Evolutionary conservation across 2,888 invertebrate genomes (phyloP).

Genomic region (Halocaridina rubra): DNA sequence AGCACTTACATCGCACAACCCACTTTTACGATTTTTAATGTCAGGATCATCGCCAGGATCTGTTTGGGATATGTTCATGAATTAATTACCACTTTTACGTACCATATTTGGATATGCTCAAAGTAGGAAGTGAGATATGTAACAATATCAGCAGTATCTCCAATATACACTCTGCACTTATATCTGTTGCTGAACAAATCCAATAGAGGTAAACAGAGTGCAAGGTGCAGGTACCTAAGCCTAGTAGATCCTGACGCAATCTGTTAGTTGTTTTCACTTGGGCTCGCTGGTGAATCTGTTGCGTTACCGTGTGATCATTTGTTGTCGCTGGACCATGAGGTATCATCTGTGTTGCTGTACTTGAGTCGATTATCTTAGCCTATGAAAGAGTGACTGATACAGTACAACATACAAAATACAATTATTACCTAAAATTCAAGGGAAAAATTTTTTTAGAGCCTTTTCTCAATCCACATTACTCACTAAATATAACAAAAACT

Average conservation of each 20-base stretch:
- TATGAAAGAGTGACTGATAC: neutral
- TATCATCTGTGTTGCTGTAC: neutral
- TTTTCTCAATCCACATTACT: too few species aligned
- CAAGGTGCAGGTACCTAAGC: too few species aligned
- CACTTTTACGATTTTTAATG: neutral
- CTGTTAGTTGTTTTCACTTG: constrained; percentile 35
- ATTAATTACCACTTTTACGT: neutral
- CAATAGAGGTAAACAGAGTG: too few species aligned
- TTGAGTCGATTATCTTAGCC: neutral
- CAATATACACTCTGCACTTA: neutral
- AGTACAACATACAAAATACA: neutral
- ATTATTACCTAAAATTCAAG: neutral
- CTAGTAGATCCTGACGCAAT: constrained; percentile 43
- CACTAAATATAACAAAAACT: neutral
- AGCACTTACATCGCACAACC: neutral
- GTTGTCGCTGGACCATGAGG: constrained; percentile 57
- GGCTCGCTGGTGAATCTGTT: constrained; percentile 22
- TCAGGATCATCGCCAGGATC: constrained; percentile 10
- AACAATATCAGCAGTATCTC: neutral
- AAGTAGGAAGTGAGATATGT: neutral
- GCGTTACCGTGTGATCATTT: constrained; percentile 35
- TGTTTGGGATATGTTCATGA: neutral
- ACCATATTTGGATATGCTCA: neutral
- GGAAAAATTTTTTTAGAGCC: neutral
- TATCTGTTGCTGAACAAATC: too few species aligned